Evolutionary conservation across 2,113 vertebrate species (phyloP).

Genomic region (Fulmarus glacialis): DNA sequence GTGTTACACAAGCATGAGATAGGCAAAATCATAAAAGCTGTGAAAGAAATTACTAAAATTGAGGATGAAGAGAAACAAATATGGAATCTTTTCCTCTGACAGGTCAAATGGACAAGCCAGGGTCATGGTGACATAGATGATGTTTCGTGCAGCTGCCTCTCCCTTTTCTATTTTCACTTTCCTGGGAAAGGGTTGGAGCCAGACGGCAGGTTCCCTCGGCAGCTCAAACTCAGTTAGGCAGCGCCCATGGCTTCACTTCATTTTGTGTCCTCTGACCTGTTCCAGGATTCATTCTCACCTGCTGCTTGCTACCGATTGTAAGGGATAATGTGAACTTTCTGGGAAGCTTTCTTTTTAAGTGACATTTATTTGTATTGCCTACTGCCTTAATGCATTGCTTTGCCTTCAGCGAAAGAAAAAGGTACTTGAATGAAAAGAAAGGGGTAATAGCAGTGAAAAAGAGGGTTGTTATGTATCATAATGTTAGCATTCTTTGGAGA

Average conservation of each 20-base stretch:
- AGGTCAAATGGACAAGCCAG: not conserved
- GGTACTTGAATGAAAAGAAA: conserved; percentile 34
- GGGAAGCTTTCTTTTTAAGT: conserved; percentile 28
- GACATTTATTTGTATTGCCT: conserved; percentile 22
- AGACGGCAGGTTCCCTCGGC: not conserved
- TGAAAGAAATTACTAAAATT: not conserved
- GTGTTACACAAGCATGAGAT: not conserved
- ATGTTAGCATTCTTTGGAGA: conserved; percentile 40
- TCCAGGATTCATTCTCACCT: not conserved
- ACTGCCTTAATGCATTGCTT: conserved; percentile 23
- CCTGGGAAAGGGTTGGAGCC: not conserved
- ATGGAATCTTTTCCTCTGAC: not conserved
- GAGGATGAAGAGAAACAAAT: not conserved
- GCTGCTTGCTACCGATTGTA: not conserved
- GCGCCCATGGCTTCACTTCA: not conserved
- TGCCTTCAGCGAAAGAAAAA: conserved; percentile 7
- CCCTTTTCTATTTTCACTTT: not conserved
- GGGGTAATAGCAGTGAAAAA: conserved; percentile 20
- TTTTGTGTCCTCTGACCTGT: not conserved
- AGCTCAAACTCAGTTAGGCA: not conserved
- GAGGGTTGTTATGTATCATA: conserved; percentile 37
- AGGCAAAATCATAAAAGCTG: not conserved
- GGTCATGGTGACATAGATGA: not conserved
- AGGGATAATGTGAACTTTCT: not conserved
- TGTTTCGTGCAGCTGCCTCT: not conserved